These are phyloP conservation scores for Mungos mungo DNA, from an alignment of 2,113 vertebrate genomes.

Conservation along the genomic window DNA sequence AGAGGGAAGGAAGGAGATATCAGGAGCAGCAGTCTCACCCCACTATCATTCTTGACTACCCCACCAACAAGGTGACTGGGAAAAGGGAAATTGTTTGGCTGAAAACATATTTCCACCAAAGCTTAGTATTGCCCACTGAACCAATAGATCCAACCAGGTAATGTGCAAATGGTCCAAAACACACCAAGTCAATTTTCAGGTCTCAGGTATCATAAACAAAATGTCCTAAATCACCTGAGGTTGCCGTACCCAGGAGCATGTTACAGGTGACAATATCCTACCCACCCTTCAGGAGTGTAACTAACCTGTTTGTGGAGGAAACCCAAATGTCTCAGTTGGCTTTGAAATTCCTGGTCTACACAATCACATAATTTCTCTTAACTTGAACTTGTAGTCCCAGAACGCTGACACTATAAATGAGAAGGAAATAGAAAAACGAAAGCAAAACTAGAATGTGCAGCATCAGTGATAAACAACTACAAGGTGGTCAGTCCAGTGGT, in stretches of 20 bases:
- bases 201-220: background rate
- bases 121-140: background rate
- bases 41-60: background rate
- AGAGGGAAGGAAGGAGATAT: background rate
- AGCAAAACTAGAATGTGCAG: constrained; percentile 89
- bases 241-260: background rate
- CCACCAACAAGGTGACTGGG: no score
- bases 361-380: constrained; percentile 96
- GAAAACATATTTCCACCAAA: background rate
- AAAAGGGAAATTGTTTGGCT: background rate
- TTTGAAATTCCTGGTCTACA: constrained; percentile 87
- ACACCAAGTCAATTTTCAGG: background rate
- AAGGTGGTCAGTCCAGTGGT: constrained; percentile 86
- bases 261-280: background rate
- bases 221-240: background rate
- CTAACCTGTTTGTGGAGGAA: constrained; percentile 92
- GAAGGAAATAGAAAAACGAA: constrained; percentile 94
- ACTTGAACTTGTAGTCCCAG: constrained; percentile 93
- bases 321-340: constrained; percentile 88
- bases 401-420: constrained; percentile 88
- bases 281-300: constrained; percentile 90
- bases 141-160: no score
- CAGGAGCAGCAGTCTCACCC: background rate
- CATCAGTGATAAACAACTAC: constrained; percentile 92
- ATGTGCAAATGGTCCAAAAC: background rate